Evolutionary conservation across 2,797 vertebrate species (phyloP), one percentile per base, ranked within the genome.

Genomic region (Sebastes hubbsi): DNA sequence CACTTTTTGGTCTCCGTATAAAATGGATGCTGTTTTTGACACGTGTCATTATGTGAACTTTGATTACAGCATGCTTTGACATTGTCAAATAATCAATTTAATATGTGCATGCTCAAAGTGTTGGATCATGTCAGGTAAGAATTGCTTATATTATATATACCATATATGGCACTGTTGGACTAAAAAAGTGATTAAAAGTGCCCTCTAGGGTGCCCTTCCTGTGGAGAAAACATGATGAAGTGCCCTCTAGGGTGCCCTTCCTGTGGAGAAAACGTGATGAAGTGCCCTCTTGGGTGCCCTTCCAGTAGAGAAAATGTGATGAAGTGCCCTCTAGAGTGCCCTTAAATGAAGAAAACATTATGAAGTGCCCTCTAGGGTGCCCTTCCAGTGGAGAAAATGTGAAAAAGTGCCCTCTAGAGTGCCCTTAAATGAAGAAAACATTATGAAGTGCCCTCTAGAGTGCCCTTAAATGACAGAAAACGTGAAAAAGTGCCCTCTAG

Each of bases 241-340:
- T 36, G 11, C 0, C 34, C 0, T 12, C 10, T 2, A 36, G 34
- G 2, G 24, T 24, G 24, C 24, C 24, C 24, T 24, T 24, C n/a
- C n/a, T n/a, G n/a, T n/a, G n/a, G n/a, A n/a, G 4, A 36, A 36
- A 36, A 36, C 0, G 1, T 36, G 4, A 36, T 0, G 0, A 36
- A 36, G 34, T 36, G 11, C 0, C 34, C 0, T 12, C 3, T 11
- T 11, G 1, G 3, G 34, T 34, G 34, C 9, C 34, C 0, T 10
- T 12, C 8, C 0, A 3, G 30, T 32, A 2, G 8, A 32, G 4
- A 36, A 36, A 36, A 36, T 0, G 3, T 36, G 9, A 36, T 1
- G 0, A 36, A 36, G 34, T 36, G 34, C 4, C 34, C 4, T 36
- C 34, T 0, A 36, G 4, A 0, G 34, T 36, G 34, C 10, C 34